Evolutionary conservation across 2,113 vertebrate species (phyloP), one percentile per base, ranked within the genome.

Genomic region (Dasyprocta punctata): DNA sequence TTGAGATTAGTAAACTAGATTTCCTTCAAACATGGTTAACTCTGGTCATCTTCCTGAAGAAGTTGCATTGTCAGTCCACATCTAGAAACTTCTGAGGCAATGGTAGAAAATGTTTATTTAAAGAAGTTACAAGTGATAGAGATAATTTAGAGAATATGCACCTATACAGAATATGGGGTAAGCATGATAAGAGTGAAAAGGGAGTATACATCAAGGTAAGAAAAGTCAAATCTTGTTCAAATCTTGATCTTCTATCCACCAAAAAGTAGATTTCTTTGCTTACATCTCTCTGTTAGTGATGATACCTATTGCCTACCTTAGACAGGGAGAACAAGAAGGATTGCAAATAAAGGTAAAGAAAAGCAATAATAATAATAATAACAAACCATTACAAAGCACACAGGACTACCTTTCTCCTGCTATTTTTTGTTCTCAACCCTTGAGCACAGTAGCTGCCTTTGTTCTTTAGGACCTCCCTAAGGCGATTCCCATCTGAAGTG

Each of bases 371-470:
- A 36, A 49, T n/a, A 56, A 14, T 56, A 52, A 92, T 49, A 11
- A 71, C 73, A 9, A 33, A 54, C 5, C 44, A 28, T 38, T 52
- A 28, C 11, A n/a, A 67, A 73, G 26, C 2, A 58, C 22, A 73
- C 19, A 36, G 19, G 17, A 36, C 7, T 28, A 9, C 90, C 56
- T 94, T 96, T 96, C 26, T 75, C 49, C 2, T 87, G 9, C 38
- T 26, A 3, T 60, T 11, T 30, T 7, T 89, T 92, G 85, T 92
- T 33, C 2, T 11, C 71, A 95, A 97, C 92, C 47, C 10, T 44
- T 20, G n/a, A 90, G 58, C 65, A 22, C 87, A 95, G 38, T 17
- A 65, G 3, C 60, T 90, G 58, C 80, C 92, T 97, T 98, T 97
- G 87, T 30, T 87, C 92, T 83, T 12, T 92, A 58, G 65, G 75